Evolutionary conservation across 1,140 invertebrate genomes (phyloP).

Genomic region (Listronotus bonariensis): DNA sequence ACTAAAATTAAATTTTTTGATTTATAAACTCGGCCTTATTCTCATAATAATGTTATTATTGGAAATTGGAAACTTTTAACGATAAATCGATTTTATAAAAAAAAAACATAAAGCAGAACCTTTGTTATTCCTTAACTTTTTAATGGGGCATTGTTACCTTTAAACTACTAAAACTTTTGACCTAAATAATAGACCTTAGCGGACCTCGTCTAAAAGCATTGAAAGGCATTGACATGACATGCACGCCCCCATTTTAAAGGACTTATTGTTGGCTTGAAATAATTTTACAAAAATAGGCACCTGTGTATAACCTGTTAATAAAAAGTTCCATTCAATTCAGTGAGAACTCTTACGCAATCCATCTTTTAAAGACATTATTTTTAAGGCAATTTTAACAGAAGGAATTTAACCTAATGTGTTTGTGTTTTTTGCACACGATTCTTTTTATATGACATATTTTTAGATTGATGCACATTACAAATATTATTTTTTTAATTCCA

Average conservation of each 20-base stretch:
- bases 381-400: neutral
- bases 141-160: too few relatives aligned
- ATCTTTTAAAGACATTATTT: neutral
- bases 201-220: too few relatives aligned
- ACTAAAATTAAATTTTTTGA: too few relatives aligned
- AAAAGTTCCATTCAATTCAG: slow-evolving; percentile 4
- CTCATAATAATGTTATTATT: too few relatives aligned
- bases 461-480: slow-evolving; percentile 9
- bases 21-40: too few relatives aligned
- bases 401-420: neutral
- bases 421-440: slow-evolving; percentile 1
- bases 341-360: slow-evolving; percentile 17
- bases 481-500: too few relatives aligned
- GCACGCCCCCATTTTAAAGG: slow-evolving; percentile 15
- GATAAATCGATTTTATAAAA: too few relatives aligned
- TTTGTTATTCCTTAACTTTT: too few relatives aligned
- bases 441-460: slow-evolving; percentile 5
- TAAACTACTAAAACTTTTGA: too few relatives aligned
- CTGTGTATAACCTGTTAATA: slow-evolving; percentile 2
- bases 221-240: neutral
- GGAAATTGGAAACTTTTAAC: too few relatives aligned
- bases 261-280: neutral
- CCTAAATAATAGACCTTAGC: too few relatives aligned
- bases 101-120: too few relatives aligned
- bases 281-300: slow-evolving; percentile 3